Evolutionary conservation across 2,113 vertebrate genomes (phyloP).

Genomic region (Engraulis encrasicolus): DNA sequence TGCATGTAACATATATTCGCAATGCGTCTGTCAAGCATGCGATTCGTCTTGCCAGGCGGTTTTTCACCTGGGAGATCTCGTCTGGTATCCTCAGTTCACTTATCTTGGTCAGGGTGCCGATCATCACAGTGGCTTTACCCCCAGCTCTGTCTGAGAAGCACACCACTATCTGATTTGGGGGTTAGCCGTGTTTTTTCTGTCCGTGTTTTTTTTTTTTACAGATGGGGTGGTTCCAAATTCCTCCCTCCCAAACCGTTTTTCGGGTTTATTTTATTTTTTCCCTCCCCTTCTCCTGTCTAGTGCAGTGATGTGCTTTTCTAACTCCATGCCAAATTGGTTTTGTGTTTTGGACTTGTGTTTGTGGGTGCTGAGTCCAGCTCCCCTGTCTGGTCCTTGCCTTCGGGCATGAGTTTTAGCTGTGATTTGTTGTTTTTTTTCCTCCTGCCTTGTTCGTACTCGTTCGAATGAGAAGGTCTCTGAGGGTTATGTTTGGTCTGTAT

Average conservation of each 20-base stretch:
- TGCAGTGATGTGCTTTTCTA: slow-evolving; percentile 4
- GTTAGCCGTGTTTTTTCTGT: too few relatives aligned
- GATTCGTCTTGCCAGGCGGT: neutral
- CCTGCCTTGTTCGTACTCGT: neutral
- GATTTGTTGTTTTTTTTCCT: neutral
- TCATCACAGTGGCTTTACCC: neutral
- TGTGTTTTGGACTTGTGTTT: neutral
- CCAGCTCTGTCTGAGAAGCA: neutral
- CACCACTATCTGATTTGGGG: neutral
- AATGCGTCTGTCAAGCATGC: neutral
- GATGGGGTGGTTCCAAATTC: neutral
- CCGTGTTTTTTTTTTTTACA: neutral
- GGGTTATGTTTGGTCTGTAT: neutral
- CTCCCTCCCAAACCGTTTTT: neutral
- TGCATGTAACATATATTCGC: neutral
- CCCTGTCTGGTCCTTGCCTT: neutral
- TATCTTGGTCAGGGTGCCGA: neutral
- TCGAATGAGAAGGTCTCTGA: neutral
- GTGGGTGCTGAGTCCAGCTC: neutral
- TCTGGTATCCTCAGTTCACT: neutral
- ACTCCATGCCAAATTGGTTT: neutral
- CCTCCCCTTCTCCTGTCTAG: neutral
- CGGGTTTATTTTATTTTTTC: neutral
- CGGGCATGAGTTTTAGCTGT: neutral
- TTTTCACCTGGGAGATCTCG: neutral